Conservation (phyloP, 2,888 invertebrate species). For the Campoletis raptor region DNA sequence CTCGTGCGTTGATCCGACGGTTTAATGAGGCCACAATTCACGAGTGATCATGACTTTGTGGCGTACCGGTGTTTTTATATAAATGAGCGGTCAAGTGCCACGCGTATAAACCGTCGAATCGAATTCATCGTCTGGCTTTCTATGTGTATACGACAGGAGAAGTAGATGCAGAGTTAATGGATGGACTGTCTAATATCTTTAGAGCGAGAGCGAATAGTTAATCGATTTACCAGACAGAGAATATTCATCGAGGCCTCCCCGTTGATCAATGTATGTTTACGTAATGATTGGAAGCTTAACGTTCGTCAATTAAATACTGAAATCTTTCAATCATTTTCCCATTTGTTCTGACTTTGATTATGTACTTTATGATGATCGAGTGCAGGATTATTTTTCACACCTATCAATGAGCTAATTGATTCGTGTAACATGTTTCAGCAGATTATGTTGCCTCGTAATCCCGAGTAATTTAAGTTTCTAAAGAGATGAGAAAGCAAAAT, state of each 20-base stretch:
- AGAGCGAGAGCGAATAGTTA: conserved; percentile 1
- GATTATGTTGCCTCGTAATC: neutral
- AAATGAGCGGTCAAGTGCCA: neutral
- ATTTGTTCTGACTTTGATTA: neutral
- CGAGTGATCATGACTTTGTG: conserved; percentile 25
- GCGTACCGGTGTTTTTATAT: conserved; percentile 5
- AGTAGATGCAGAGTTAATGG: conserved; percentile 17
- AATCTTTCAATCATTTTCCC: conserved; percentile 18
- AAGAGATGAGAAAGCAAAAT: neutral
- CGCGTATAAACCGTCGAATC: neutral
- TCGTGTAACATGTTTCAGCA: neutral
- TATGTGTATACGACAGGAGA: neutral
- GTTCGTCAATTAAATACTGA: neutral
- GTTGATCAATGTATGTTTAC: conserved; percentile 30
- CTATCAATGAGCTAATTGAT: neutral
- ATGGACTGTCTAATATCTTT: conserved; percentile 7
- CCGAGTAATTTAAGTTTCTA: neutral
- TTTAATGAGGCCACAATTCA: conserved; percentile 47
- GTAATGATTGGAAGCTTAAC: conserved; percentile 12
- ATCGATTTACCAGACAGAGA: conserved; percentile 26
- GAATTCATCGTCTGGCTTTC: conserved; percentile 5
- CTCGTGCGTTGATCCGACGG: conserved; percentile 53
- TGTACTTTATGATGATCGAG: conserved; percentile 10
- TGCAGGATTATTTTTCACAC: neutral
- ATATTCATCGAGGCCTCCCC: neutral